A percentile compares a stretch with the other conserved stretches of the same genome.
phyloP scores from a whole-genome alignment of 2,797 vertebrate genomes.

The Gastrophryne carolinensis region DNA sequence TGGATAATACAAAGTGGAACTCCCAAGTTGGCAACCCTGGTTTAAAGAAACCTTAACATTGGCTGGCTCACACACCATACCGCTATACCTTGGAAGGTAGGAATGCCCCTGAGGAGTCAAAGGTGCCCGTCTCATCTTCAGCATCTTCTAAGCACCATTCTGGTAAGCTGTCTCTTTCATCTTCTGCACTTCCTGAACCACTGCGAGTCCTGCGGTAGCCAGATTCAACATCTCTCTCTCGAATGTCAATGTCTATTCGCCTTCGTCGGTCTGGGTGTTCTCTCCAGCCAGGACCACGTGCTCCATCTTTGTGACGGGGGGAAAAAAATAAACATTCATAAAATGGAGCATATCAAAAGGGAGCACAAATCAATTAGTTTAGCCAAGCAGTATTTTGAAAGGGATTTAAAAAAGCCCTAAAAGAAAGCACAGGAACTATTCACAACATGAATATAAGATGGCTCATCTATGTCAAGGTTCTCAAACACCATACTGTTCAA shows the following conservation, averaged over 20 bases:
- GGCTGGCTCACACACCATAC: too few species aligned
- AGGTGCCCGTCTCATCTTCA: conserved; percentile 97
- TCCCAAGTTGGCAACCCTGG: too few species aligned
- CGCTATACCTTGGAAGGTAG: conserved; percentile 85
- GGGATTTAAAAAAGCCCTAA: background rate
- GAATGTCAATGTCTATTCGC: conserved; percentile 91
- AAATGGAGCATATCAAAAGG: too few species aligned
- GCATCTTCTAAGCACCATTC: conserved; percentile 98
- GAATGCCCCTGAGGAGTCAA: conserved; percentile 96
- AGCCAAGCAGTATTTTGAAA: too few species aligned
- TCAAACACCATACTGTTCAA: too few species aligned
- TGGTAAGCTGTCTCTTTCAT: conserved; percentile 91
- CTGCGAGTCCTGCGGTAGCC: conserved; percentile 86
- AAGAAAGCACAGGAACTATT: background rate
- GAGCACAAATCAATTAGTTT: too few species aligned
- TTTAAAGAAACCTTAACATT: too few species aligned
- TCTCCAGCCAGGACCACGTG: conserved; percentile 89
- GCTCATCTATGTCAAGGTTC: too few species aligned
- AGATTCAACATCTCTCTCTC: conserved; percentile 88
- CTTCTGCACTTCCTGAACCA: conserved; percentile 90
- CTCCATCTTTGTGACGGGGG: conserved; percentile 72
- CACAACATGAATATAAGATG: too few species aligned
- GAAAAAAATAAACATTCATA: background rate
- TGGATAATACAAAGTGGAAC: too few species aligned
- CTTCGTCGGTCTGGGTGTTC: conserved; percentile 90